Conservation (phyloP, 2,797 vertebrate genomes). For the Danio kyathit region DNA sequence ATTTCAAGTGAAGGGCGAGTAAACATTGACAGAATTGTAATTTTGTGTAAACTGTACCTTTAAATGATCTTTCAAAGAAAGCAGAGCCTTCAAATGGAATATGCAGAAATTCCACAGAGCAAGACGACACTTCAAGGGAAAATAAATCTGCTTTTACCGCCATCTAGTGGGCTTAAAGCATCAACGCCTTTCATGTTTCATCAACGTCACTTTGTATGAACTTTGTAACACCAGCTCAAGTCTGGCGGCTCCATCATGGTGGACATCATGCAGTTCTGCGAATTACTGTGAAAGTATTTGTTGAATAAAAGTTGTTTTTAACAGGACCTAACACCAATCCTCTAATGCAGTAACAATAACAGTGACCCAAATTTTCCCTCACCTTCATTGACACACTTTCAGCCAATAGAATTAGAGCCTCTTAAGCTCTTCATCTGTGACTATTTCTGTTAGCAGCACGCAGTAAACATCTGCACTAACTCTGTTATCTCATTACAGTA, state of each 20-base stretch:
- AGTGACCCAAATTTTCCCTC: background rate
- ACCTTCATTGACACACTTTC: slow-evolving; percentile 2
- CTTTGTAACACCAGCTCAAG: slow-evolving; percentile 20
- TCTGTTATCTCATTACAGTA: slow-evolving; percentile 49
- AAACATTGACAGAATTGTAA: too few species aligned
- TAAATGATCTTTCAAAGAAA: background rate
- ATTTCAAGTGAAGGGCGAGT: too few species aligned
- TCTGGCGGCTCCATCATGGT: background rate
- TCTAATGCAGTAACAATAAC: background rate
- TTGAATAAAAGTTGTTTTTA: slow-evolving; percentile 18
- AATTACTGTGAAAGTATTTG: slow-evolving; percentile 6
- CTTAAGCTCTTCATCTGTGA: slow-evolving; percentile 20
- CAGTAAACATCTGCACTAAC: slow-evolving; percentile 36
- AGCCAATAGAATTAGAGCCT: slow-evolving; percentile 23
- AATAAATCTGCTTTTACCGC: slow-evolving; percentile 45
- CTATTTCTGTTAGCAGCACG: slow-evolving; percentile 21
- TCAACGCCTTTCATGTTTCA: slow-evolving; percentile 20
- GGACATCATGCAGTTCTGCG: background rate
- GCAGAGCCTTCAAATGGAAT: background rate
- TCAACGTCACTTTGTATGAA: background rate
- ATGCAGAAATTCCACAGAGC: slow-evolving; percentile 16
- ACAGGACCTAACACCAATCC: background rate
- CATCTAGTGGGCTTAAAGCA: slow-evolving; percentile 54
- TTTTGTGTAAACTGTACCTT: too few species aligned
- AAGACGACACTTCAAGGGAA: background rate